phyloP scores from a whole-genome alignment of 2,888 invertebrate genomes.

The Allygus modestus region DNA sequence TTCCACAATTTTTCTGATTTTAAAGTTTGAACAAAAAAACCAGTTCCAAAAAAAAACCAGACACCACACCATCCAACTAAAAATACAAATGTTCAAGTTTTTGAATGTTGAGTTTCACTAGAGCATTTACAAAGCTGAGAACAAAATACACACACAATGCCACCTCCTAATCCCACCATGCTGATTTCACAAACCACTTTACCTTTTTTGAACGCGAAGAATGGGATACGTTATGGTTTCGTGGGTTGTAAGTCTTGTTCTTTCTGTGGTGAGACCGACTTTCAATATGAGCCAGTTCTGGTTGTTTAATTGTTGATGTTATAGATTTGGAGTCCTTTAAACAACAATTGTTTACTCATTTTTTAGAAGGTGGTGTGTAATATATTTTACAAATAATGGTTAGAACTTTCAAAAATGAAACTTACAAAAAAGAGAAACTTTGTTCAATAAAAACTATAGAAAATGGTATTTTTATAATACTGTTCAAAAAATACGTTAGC shows the following conservation, averaged over 20 bases:
- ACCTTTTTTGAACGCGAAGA: constrained; percentile 53
- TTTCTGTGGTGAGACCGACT: constrained; percentile 49
- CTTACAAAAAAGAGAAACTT: background rate
- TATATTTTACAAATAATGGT: too few relatives aligned
- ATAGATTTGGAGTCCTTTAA: constrained; percentile 53
- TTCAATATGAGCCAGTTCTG: constrained; percentile 6
- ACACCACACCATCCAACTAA: background rate
- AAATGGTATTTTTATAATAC: too few relatives aligned
- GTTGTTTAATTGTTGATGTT: constrained; percentile 38
- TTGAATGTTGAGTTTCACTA: background rate
- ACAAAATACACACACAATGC: background rate
- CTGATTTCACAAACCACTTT: constrained; percentile 27
- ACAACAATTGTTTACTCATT: constrained; percentile 12
- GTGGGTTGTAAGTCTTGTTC: constrained; percentile 45
- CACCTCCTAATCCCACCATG: constrained; percentile 42
- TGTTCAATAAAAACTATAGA: background rate
- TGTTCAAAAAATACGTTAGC: too few relatives aligned
- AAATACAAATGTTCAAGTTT: background rate
- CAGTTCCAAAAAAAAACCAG: too few relatives aligned
- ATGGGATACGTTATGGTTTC: constrained; percentile 27
- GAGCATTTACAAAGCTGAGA: background rate
- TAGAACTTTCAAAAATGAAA: too few relatives aligned
- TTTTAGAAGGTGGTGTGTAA: background rate
- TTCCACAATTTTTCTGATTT: too few relatives aligned
- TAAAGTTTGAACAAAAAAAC: too few relatives aligned